A percentile compares a stretch with the other conserved stretches of the same genome.
These are phyloP conservation scores for Loxodonta africana DNA, from an alignment of 2,113 vertebrate genomes.

Conservation along the genomic window DNA sequence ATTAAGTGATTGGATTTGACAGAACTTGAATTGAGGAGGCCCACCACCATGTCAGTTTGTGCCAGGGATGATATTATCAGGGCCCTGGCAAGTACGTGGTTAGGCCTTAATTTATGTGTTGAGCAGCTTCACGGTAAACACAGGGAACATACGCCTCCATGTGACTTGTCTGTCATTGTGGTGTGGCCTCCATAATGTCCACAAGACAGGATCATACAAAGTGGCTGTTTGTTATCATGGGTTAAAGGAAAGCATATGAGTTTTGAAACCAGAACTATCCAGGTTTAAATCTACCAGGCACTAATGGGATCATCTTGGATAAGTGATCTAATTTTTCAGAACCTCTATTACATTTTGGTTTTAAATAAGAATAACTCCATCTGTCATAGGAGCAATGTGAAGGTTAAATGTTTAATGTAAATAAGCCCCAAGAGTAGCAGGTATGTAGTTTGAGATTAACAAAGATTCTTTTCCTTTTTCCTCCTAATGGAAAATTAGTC, in stretches of 20 bases:
- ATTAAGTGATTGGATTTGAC: conserved; percentile 85
- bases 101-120: conserved; percentile 79
- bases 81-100: conserved; percentile 55
- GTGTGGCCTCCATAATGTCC: conserved; percentile 18
- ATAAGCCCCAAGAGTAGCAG: background rate
- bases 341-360: background rate
- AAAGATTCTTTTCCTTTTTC: conserved; percentile 9
- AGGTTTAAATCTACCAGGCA: conserved; percentile 5
- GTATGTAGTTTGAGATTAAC: background rate
- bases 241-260: background rate
- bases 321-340: conserved; percentile 19
- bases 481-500: background rate
- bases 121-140: conserved; percentile 50
- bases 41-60: conserved; percentile 73
- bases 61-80: conserved; percentile 79
- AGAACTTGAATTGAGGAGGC: conserved; percentile 82
- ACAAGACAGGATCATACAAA: conserved; percentile 4
- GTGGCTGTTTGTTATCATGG: background rate
- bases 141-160: conserved; percentile 37
- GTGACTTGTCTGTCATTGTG: conserved; percentile 22
- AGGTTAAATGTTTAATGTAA: conserved; percentile 38
- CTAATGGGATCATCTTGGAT: background rate
- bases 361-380: background rate
- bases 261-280: background rate
- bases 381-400: background rate